Evolutionary conservation across 2,888 invertebrate genomes (phyloP), one percentile per base, ranked within the genome.

Genomic region (Globia sparganii): DNA sequence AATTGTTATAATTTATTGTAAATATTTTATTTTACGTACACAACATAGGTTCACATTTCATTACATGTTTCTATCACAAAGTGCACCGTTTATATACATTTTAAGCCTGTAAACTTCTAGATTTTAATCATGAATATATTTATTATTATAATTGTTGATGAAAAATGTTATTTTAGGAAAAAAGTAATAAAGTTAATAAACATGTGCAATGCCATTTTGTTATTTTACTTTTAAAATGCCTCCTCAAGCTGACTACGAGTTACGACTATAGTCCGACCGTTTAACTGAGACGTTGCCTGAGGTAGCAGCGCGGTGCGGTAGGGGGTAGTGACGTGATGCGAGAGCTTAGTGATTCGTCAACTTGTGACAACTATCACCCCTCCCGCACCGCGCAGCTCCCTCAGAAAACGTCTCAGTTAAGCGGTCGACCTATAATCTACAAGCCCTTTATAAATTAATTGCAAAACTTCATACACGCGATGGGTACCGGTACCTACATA

Each of bases 81-180:
- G 75, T 78, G 75, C 87, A 86, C 73, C 67, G 37, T 81, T 75
- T 77, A 62, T 83, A 74, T 83, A 72, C 68, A 73, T 76, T 80
- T 46, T 76, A 86, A 65, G 72, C 74, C 72, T 83, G 70, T 75
- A 78, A 72, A 81, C 72, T 65, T 72, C 56, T 88, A 87, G 77
- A 78, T 79, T 80, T 59, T 84, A 87, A 82, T 88, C 80, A 74
- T 77, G 77, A 86, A 80, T 84, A 79, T 84, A 79, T 88, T 83
- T 87, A 87, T 81, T 86, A 85, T 77, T 86, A 75, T 85, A 87
- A 84, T 77, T 85, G 85, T 88, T 88, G 80, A 75, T 75, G 76
- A 69, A 83, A 82, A 72, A 77, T 72, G 80, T 80, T 85, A 81
- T 77, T 75, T 80, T 86, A 80, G 80, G n/a, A 49, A 71, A 79